Percentiles rank a stretch among this genome's conserved stretches.
These are phyloP conservation scores for Drosophila sucinea DNA, from an alignment of 1,140 invertebrate genomes.

Conservation along the genomic window DNA sequence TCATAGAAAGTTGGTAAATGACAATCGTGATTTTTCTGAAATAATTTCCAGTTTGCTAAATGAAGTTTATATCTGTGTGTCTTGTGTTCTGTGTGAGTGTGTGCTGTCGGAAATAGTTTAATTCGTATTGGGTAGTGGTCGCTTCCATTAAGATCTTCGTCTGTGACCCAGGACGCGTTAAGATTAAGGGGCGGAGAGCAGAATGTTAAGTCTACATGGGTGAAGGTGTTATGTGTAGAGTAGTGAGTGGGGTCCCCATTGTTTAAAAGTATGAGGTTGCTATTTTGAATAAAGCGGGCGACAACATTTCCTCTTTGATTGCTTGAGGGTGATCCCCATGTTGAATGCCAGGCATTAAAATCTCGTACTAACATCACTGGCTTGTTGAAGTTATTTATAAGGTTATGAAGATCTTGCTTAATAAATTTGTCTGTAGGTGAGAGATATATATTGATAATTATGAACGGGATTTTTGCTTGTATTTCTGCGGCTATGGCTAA, in stretches of 20 bases:
- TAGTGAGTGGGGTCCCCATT: constrained; percentile 16
- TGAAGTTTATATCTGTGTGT: constrained; percentile 14
- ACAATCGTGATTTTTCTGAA: background rate
- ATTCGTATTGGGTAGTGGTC: constrained; percentile 22
- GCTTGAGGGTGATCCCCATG: constrained; percentile 18
- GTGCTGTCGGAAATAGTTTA: background rate
- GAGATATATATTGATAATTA: constrained; percentile 12
- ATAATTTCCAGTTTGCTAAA: constrained; percentile 4
- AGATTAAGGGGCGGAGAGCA: constrained; percentile 9
- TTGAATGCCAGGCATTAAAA: constrained; percentile 20
- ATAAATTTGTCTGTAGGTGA: constrained; percentile 15
- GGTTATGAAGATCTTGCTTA: constrained; percentile 3
- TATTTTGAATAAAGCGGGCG: background rate
- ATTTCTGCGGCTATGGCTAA: constrained; percentile 3
- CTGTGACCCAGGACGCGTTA: background rate
- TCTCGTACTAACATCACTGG: constrained; percentile 16
- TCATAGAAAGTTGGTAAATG: too few relatives aligned
- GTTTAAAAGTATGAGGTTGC: constrained; percentile 5
- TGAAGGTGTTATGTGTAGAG: constrained; percentile 20
- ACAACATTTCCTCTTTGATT: constrained; percentile 1
- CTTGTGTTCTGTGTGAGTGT: background rate
- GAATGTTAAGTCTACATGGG: constrained; percentile 10
- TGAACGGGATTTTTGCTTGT: constrained; percentile 1
- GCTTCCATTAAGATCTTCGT: constrained; percentile 16
- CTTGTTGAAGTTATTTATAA: constrained; percentile 5